phyloP scores from a whole-genome alignment of 2,888 invertebrate species.

The Drosophila histrio region DNA sequence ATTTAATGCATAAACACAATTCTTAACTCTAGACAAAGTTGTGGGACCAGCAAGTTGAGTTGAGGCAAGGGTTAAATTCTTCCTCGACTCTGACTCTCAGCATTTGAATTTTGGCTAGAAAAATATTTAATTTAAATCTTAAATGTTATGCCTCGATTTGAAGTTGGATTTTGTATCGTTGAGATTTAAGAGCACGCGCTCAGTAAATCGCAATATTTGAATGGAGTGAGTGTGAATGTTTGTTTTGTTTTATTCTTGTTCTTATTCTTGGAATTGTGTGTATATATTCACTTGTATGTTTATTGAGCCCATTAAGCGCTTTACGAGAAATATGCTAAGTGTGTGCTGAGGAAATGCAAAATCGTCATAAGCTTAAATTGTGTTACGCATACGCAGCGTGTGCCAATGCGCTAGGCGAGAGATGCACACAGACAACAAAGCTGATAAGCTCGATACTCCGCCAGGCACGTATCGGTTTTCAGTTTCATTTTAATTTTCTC shows the following conservation, averaged over 20 bases:
- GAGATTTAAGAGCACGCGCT: neutral
- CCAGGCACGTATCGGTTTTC: constrained; percentile 40
- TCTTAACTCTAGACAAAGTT: constrained; percentile 59
- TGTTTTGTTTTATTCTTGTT: too few species aligned
- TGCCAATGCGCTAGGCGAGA: neutral
- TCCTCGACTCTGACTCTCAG: neutral
- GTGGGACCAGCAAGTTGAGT: constrained; percentile 1
- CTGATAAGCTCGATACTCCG: constrained; percentile 42
- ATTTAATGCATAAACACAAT: constrained; percentile 77
- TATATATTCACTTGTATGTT: neutral
- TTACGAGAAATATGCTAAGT: constrained; percentile 6
- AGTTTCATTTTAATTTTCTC: constrained; percentile 5
- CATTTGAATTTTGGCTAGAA: constrained; percentile 33
- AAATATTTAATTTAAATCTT: constrained; percentile 69
- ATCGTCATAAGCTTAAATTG: constrained; percentile 1
- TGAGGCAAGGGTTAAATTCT: constrained; percentile 16
- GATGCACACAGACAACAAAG: constrained; percentile 33
- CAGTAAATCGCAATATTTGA: neutral
- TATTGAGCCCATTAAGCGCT: constrained; percentile 10
- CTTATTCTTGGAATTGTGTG: constrained; percentile 6
- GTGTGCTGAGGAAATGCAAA: neutral
- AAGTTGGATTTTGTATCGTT: constrained; percentile 4
- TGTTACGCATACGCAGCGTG: constrained; percentile 36
- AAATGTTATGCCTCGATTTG: constrained; percentile 39
- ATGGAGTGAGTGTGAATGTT: neutral